Percentiles rank a stretch among this genome's conserved stretches.
Evolutionary conservation across 2,888 invertebrate species (phyloP).

Genomic region (Ochropleura leucogaster): DNA sequence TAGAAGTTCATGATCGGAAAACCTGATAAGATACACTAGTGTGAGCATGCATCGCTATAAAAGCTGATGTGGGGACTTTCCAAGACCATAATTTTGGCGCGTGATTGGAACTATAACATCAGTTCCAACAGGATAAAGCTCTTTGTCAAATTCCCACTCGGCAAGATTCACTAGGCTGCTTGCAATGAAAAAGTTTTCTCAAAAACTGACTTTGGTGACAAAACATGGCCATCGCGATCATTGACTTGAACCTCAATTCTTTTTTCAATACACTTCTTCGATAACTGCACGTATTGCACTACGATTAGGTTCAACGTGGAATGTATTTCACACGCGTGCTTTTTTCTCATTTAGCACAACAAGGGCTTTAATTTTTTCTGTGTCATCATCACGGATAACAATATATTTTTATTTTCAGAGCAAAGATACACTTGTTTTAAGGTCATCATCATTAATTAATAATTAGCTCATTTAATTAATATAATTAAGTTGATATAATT

Average conservation of each 20-base stretch:
- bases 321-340: too few relatives aligned
- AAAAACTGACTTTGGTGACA: neutral
- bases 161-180: neutral
- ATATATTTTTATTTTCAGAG: too few relatives aligned
- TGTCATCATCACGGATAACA: too few relatives aligned
- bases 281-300: too few relatives aligned
- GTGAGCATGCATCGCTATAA: neutral
- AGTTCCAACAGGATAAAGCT: slow-evolving; percentile 15
- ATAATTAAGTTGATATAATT: too few relatives aligned
- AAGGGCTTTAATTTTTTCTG: too few relatives aligned
- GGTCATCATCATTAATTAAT: too few relatives aligned
- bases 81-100: neutral
- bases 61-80: neutral
- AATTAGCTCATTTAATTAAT: too few relatives aligned
- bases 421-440: too few relatives aligned
- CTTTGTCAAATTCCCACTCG: neutral
- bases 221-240: neutral
- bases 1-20: neutral
- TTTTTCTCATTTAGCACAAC: too few relatives aligned
- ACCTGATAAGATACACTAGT: neutral
- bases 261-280: too few relatives aligned
- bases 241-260: neutral
- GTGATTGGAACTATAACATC: neutral
- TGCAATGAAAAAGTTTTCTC: neutral
- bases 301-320: too few relatives aligned